A percentile compares a stretch with the other conserved stretches of the same genome.
phyloP scores from a whole-genome alignment of 1,140 invertebrate genomes.

The Pseudobourletiella spinata region DNA sequence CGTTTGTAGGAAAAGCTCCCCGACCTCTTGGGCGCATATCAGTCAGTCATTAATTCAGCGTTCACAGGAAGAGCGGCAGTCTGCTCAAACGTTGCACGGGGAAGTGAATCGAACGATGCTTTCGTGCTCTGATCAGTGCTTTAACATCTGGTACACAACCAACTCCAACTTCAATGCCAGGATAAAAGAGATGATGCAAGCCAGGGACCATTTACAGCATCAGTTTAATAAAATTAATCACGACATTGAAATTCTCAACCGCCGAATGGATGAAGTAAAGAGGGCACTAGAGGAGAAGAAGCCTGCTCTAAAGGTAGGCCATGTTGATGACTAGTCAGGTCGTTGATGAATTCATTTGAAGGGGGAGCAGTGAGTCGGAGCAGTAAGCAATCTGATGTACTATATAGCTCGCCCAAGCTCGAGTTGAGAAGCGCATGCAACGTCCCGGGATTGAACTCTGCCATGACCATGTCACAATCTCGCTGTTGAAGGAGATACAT shows the following conservation, averaged over 20 bases:
- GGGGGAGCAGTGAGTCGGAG: too few relatives aligned
- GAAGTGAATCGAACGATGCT: slow-evolving; percentile 24
- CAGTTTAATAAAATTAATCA: slow-evolving; percentile 13
- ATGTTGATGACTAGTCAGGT: not conserved
- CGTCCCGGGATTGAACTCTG: slow-evolving; percentile 33
- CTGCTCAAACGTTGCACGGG: slow-evolving; percentile 10
- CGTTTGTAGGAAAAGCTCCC: slow-evolving; percentile 18
- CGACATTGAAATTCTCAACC: slow-evolving; percentile 23
- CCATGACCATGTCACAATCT: slow-evolving; percentile 22
- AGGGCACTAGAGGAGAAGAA: slow-evolving; percentile 25
- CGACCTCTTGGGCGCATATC: slow-evolving; percentile 25
- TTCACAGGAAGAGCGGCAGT: slow-evolving; percentile 27
- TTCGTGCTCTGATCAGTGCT: slow-evolving; percentile 23
- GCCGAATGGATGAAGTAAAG: slow-evolving; percentile 17
- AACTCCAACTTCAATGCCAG: slow-evolving; percentile 22
- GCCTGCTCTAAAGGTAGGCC: slow-evolving; percentile 24
- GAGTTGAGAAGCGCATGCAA: slow-evolving; percentile 28
- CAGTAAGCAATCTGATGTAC: too few relatives aligned
- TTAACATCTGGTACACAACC: slow-evolving; percentile 22
- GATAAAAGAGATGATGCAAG: slow-evolving; percentile 17
- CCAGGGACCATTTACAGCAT: slow-evolving; percentile 15
- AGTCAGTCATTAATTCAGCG: slow-evolving; percentile 25
- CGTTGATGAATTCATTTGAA: too few relatives aligned
- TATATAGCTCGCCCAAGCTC: slow-evolving; percentile 22
- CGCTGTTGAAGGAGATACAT: slow-evolving; percentile 24